Evolutionary conservation across 2,797 vertebrate species (phyloP).

Genomic region (Sebastolobus alascanus): DNA sequence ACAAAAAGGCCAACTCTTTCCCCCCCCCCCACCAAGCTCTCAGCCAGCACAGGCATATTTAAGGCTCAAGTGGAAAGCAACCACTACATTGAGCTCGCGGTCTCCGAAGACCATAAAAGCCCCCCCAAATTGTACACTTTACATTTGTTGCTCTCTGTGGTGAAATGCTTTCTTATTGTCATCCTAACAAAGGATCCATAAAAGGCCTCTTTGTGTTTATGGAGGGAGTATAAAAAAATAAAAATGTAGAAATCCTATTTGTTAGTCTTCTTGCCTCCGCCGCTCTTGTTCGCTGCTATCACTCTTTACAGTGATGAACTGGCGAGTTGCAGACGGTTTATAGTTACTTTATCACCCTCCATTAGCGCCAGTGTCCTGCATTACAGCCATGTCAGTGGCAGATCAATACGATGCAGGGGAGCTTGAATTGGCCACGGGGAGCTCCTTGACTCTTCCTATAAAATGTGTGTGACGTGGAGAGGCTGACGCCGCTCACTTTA

Average conservation of each 20-base stretch:
- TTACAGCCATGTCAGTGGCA: slow-evolving; percentile 79
- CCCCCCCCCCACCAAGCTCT: slow-evolving; percentile 43
- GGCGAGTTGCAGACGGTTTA: slow-evolving; percentile 71
- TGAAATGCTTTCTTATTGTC: slow-evolving; percentile 62
- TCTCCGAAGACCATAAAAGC: slow-evolving; percentile 58
- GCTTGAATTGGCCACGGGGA: slow-evolving; percentile 66
- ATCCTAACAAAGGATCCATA: slow-evolving; percentile 59
- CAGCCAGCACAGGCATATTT: slow-evolving; percentile 75
- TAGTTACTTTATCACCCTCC: slow-evolving; percentile 83
- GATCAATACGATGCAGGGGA: slow-evolving; percentile 80
- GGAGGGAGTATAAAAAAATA: slow-evolving; percentile 49
- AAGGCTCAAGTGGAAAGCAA: slow-evolving; percentile 62
- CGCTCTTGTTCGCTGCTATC: slow-evolving; percentile 33
- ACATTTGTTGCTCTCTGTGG: slow-evolving; percentile 69
- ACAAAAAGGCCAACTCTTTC: slow-evolving; percentile 64
- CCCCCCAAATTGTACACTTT: slow-evolving; percentile 51
- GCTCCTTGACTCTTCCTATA: slow-evolving; percentile 73
- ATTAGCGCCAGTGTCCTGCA: slow-evolving; percentile 82
- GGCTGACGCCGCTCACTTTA: slow-evolving; percentile 40
- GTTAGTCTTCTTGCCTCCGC: slow-evolving; percentile 31
- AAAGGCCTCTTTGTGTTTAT: slow-evolving; percentile 70
- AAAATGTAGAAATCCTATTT: slow-evolving; percentile 45
- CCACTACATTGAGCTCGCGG: slow-evolving; percentile 35
- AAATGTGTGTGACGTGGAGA: slow-evolving; percentile 71
- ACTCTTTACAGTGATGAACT: slow-evolving; percentile 61